Percentiles rank a stretch among this genome's conserved stretches.
Evolutionary conservation across 1,140 invertebrate genomes (phyloP).

Genomic region (Listronotus bonariensis): DNA sequence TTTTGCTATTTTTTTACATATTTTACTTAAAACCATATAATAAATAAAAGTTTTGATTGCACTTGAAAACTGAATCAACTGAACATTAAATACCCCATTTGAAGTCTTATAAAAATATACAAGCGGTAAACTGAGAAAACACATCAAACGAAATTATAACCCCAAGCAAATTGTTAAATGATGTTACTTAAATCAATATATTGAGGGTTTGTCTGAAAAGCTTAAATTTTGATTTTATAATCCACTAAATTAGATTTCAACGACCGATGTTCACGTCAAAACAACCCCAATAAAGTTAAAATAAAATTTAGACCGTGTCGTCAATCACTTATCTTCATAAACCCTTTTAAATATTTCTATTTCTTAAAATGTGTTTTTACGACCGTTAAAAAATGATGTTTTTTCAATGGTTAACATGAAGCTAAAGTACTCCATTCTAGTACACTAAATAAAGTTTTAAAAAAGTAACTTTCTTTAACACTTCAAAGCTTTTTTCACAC

Average conservation of each 20-base stretch:
- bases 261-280: not conserved
- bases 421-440: too few species aligned
- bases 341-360: not conserved
- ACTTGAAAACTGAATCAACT: too few species aligned
- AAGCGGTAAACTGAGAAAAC: not conserved
- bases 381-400: too few species aligned
- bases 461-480: too few species aligned
- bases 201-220: not conserved
- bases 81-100: too few species aligned
- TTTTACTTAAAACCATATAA: too few species aligned
- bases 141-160: conserved; percentile 9
- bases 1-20: too few species aligned
- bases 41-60: too few species aligned
- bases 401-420: too few species aligned
- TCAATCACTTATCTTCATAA: not conserved
- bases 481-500: too few species aligned
- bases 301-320: conserved; percentile 6
- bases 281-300: conserved; percentile 10
- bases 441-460: too few species aligned
- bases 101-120: conserved; percentile 1
- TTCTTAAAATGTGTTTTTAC: conserved; percentile 1
- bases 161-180: conserved; percentile 9
- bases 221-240: conserved; percentile 14
- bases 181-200: conserved; percentile 12
- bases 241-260: conserved; percentile 7